A percentile compares a stretch with the other conserved stretches of the same genome.
These are phyloP conservation scores for Amphipyra berbera DNA, from an alignment of 2,888 invertebrate genomes.

Conservation along the genomic window DNA sequence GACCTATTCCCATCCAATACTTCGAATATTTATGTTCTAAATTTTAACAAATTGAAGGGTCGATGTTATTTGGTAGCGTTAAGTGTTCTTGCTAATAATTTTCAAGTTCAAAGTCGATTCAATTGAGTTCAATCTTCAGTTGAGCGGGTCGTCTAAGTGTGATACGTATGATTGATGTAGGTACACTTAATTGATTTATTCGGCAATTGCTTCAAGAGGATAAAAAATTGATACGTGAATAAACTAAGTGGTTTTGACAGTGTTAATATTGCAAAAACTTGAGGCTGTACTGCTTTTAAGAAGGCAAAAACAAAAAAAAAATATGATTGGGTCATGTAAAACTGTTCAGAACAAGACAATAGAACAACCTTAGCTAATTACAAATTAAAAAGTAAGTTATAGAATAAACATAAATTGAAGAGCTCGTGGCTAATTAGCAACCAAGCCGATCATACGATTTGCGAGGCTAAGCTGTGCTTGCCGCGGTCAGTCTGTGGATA, in stretches of 20 bases:
- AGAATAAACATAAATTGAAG: too few relatives aligned
- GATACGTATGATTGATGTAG: constrained; percentile 53
- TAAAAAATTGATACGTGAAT: constrained; percentile 21
- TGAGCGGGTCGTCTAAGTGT: constrained; percentile 49
- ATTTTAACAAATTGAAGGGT: constrained; percentile 41
- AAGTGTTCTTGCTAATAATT: constrained; percentile 70
- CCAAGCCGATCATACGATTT: too few relatives aligned
- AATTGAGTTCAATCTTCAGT: constrained; percentile 69
- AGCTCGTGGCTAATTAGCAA: too few relatives aligned
- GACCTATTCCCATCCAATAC: constrained; percentile 51
- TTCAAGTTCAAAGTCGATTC: constrained; percentile 75
- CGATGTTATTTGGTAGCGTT: constrained; percentile 57
- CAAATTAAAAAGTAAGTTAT: too few relatives aligned
- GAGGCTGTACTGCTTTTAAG: too few relatives aligned
- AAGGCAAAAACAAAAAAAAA: too few relatives aligned
- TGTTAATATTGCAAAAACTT: not conserved
- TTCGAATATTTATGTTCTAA: constrained; percentile 27
- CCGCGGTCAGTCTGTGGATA: too few relatives aligned
- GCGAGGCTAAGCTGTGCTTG: too few relatives aligned
- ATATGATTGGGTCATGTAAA: too few relatives aligned
- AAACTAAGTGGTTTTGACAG: constrained; percentile 19
- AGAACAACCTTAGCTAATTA: too few relatives aligned
- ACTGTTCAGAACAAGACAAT: too few relatives aligned
- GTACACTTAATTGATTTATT: constrained; percentile 45
- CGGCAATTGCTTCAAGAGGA: constrained; percentile 32